Conservation (phyloP, 2,888 invertebrate genomes). For the Perithous albicinctus region DNA sequence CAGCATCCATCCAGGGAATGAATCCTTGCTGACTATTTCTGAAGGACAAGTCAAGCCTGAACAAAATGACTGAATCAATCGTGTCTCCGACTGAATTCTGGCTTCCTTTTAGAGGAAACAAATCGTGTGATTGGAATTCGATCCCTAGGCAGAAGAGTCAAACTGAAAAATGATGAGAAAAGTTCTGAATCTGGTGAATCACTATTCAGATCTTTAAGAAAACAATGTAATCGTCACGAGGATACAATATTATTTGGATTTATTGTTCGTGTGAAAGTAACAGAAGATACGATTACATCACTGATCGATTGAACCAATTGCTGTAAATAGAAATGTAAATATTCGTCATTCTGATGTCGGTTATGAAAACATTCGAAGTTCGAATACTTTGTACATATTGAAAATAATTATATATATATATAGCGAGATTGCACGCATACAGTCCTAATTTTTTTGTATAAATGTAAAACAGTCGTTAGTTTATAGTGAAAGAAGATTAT, state of each 20-base stretch:
- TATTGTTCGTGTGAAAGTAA: slow-evolving; percentile 33
- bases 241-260: slow-evolving; percentile 12
- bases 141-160: not conserved
- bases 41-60: slow-evolving; percentile 14
- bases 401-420: slow-evolving; percentile 20
- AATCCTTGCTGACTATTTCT: slow-evolving; percentile 45
- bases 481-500: slow-evolving; percentile 74
- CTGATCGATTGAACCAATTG: slow-evolving; percentile 32
- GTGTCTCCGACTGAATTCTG: slow-evolving; percentile 11
- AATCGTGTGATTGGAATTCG: not conserved
- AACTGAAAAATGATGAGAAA: not conserved
- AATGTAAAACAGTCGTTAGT: slow-evolving; percentile 78
- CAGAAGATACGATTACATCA: slow-evolving; percentile 16
- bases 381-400: slow-evolving; percentile 26
- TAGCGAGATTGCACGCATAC: slow-evolving; percentile 46
- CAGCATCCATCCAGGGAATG: slow-evolving; percentile 80
- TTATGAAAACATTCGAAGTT: slow-evolving; percentile 18
- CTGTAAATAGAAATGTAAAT: slow-evolving; percentile 70
- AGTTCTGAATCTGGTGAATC: not conserved
- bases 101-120: not conserved
- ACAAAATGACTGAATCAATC: not conserved
- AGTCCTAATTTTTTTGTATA: slow-evolving; percentile 77
- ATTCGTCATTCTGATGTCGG: slow-evolving; percentile 44
- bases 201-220: not conserved
- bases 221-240: slow-evolving; percentile 17